phyloP scores from a whole-genome alignment of 2,888 invertebrate species.

The Eupithecia pulchellata region DNA sequence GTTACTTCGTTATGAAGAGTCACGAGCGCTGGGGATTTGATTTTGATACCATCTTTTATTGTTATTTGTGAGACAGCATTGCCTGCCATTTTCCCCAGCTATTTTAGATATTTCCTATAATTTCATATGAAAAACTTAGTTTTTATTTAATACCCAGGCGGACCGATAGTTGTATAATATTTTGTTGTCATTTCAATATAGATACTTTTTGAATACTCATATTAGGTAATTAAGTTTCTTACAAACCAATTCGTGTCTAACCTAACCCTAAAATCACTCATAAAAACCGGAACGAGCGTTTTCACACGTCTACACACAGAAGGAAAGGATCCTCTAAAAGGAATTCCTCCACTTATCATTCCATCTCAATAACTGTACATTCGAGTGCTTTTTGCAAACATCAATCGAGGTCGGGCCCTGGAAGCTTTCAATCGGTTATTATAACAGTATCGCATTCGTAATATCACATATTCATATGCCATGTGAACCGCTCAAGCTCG shows the following conservation, averaged over 20 bases:
- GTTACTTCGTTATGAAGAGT: conserved; percentile 6
- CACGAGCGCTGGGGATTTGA: background rate
- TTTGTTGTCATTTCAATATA: background rate
- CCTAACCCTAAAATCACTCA: background rate
- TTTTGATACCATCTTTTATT: too few species aligned
- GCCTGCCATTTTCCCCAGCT: too few species aligned
- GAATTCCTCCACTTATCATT: conserved; percentile 5
- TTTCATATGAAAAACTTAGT: too few species aligned
- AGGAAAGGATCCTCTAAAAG: conserved; percentile 18
- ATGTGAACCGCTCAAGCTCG: conserved; percentile 52
- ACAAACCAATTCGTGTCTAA: background rate
- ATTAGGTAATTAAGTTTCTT: background rate
- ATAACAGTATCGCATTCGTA: conserved; percentile 32
- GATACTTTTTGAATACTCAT: background rate
- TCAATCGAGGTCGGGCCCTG: conserved; percentile 34
- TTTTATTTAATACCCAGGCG: too few species aligned
- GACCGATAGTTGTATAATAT: too few species aligned
- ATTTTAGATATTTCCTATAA: too few species aligned
- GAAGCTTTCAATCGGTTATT: conserved; percentile 32
- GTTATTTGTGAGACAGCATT: too few species aligned
- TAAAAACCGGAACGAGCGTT: conserved; percentile 8
- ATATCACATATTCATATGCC: conserved; percentile 64
- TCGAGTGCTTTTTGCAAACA: background rate
- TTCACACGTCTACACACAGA: conserved; percentile 15
- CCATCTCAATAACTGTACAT: background rate